Evolutionary conservation across 2,888 invertebrate genomes (phyloP), one percentile per base, ranked within the genome.

Genomic region (Athalia circularis): DNA sequence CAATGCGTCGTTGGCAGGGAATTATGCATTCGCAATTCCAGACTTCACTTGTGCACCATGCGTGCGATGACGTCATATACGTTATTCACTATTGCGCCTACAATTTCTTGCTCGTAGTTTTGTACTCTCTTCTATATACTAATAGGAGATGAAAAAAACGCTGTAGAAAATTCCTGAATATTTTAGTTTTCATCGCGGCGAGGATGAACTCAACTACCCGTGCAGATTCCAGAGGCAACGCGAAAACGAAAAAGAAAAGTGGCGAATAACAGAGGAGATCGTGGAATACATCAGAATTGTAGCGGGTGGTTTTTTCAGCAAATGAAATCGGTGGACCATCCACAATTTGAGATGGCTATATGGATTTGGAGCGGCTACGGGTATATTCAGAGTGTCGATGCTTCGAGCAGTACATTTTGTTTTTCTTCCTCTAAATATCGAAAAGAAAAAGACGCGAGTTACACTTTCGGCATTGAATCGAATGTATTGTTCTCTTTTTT

Each of bases 161-260:
- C 45, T 13, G 59, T 13, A 57, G 65, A 48, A 15, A 15, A 72
- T 59, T 59, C 47, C 52, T 72, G 72, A 72, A 72, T 72, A 72
- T 59, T 57, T 57, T 9, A 72, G 45, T 72, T 72, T 72, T 59
- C 72, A 72, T 72, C 47, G 72, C 59, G 45, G 7, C 45, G 48
- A 72, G 13, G 59, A 72, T 29, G 29, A 29, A 29, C 29, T 29
- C 29, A 29, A 47, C 13, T 72, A 45, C 47, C 47, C 13, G 6
- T 47, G n/a, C 5, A 72, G 13, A 72, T 3, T 47, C 47, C 11
- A 7, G 15, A 59, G 5, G 13, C 47, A 13, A 4, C 5, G 59
- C 47, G 47, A 59, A 72, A 72, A 72, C 15, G 59, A 59, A 29
- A 1, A 57, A 59, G 29, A 29, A 29, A 29, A 29, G 45, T 72